Evolutionary conservation across 2,888 invertebrate genomes (phyloP).

Genomic region (Spodoptera picta): DNA sequence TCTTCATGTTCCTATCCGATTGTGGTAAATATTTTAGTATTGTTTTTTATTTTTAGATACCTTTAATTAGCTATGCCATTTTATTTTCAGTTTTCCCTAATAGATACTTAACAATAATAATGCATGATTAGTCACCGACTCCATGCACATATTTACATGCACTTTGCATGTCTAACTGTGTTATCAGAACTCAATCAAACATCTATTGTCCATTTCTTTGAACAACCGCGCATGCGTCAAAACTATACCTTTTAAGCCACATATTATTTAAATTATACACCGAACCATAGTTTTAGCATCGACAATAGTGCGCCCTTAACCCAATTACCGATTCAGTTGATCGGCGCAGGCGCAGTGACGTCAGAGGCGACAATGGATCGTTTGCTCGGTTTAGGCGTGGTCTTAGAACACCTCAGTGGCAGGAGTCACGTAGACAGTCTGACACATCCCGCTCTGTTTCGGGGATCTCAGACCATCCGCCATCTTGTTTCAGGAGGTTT

Average conservation of each 20-base stretch:
- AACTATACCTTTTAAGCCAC: constrained; percentile 34
- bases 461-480: constrained; percentile 14
- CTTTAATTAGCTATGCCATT: no score
- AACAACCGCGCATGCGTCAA: constrained; percentile 28
- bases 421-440: constrained; percentile 56
- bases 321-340: constrained; percentile 44
- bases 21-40: not conserved
- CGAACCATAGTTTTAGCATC: constrained; percentile 25
- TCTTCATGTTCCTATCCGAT: constrained; percentile 7
- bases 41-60: not conserved
- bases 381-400: constrained; percentile 50
- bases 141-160: no score
- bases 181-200: constrained; percentile 12
- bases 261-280: constrained; percentile 28
- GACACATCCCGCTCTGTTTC: constrained; percentile 38
- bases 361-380: constrained; percentile 59
- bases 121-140: no score
- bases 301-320: constrained; percentile 53
- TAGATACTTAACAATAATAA: no score
- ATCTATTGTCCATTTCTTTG: constrained; percentile 37
- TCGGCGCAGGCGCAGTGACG: constrained; percentile 47
- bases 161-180: not conserved
- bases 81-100: no score
- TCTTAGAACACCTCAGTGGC: constrained; percentile 32
- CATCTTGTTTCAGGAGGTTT: constrained; percentile 28